Evolutionary conservation across 2,888 invertebrate species (phyloP).

Genomic region (Rhopalosiphum nymphaeae): DNA sequence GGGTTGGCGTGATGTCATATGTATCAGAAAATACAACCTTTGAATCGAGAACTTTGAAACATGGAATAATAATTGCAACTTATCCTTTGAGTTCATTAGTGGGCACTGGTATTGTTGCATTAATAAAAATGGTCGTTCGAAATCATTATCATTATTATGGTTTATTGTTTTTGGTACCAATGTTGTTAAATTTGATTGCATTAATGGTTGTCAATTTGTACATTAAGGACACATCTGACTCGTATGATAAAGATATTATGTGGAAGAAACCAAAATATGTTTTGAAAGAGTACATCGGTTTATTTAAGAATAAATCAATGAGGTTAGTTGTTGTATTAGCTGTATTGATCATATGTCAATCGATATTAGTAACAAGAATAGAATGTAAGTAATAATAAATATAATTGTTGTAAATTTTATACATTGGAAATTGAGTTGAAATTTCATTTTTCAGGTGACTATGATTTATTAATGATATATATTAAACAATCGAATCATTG

Average conservation of each 20-base stretch:
- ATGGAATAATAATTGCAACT: conserved; percentile 66
- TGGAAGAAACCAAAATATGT: neutral
- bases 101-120: conserved; percentile 53
- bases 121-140: neutral
- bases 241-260: neutral
- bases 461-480: conserved; percentile 66
- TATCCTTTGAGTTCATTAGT: conserved; percentile 33
- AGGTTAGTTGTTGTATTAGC: neutral
- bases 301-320: neutral
- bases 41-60: conserved; percentile 66
- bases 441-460: conserved; percentile 66
- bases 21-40: conserved; percentile 67
- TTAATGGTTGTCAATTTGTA: neutral
- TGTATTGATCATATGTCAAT: neutral
- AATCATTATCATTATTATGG: neutral
- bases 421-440: neutral
- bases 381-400: neutral
- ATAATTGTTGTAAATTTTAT: neutral
- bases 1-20: conserved; percentile 67
- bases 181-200: conserved; percentile 34
- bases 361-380: conserved; percentile 16
- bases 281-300: neutral
- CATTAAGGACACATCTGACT: conserved; percentile 38
- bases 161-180: conserved; percentile 9
- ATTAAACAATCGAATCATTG: conserved; percentile 66